These are phyloP conservation scores for Seira musarum DNA, from an alignment of 2,888 invertebrate species.

Conservation along the genomic window DNA sequence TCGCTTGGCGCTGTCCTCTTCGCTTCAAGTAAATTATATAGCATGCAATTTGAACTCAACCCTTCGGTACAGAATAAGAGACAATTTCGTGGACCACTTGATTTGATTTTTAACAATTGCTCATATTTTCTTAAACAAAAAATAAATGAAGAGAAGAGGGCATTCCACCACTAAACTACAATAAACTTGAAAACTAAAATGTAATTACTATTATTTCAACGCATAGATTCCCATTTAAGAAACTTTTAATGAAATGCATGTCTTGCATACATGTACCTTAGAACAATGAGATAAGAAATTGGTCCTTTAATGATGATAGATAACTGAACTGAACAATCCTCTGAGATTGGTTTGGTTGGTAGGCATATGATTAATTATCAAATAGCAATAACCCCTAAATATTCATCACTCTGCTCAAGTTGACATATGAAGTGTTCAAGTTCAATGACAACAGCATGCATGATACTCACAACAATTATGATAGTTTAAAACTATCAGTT, in stretches of 20 bases:
- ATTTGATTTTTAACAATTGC: neutral
- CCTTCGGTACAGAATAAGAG: conserved; percentile 6
- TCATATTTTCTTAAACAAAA: neutral
- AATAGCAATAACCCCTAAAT: too few species aligned
- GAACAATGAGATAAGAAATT: too few species aligned
- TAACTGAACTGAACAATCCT: too few species aligned
- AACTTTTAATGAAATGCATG: too few species aligned
- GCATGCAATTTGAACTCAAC: neutral
- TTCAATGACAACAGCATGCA: neutral
- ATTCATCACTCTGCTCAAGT: too few species aligned
- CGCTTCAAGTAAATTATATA: neutral
- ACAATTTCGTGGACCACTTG: neutral
- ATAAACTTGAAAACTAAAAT: too few species aligned
- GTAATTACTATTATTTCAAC: too few species aligned
- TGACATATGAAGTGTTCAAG: neutral
- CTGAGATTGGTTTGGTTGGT: too few species aligned
- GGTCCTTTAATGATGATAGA: too few species aligned
- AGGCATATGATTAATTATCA: too few species aligned
- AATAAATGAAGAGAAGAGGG: neutral
- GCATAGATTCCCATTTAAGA: too few species aligned
- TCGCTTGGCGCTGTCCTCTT: neutral
- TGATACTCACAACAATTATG: neutral
- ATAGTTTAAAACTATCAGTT: neutral
- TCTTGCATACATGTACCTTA: too few species aligned
- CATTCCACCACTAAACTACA: conserved; percentile 3